Percentiles rank a stretch among this genome's conserved stretches.
phyloP scores from a whole-genome alignment of 2,888 invertebrate genomes.

The Oligia fasciuncula region DNA sequence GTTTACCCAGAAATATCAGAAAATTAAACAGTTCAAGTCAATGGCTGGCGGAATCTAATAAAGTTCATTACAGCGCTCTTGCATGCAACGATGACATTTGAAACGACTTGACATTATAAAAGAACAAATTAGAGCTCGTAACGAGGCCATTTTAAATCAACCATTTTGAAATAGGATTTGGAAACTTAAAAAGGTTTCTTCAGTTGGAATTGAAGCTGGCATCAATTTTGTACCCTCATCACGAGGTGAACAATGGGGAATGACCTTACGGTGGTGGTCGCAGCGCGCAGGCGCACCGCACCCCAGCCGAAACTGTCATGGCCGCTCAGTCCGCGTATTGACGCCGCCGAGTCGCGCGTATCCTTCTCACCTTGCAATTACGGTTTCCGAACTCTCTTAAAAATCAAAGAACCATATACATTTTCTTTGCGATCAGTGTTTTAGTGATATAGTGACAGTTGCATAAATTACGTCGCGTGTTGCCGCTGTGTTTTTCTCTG shows the following conservation, averaged over 20 bases:
- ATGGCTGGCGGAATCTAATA: constrained; percentile 51
- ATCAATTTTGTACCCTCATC: constrained; percentile 71
- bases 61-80: constrained; percentile 49
- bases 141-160: constrained; percentile 63
- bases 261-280: constrained; percentile 78
- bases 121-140: constrained; percentile 58
- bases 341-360: constrained; percentile 80
- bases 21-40: constrained; percentile 41
- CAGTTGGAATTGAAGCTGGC: constrained; percentile 69
- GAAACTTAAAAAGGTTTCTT: constrained; percentile 77
- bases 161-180: constrained; percentile 69
- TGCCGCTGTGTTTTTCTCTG: constrained; percentile 57
- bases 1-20: constrained; percentile 26
- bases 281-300: constrained; percentile 81
- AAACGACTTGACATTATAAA: constrained; percentile 60
- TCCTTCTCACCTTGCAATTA: constrained; percentile 53
- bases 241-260: constrained; percentile 82
- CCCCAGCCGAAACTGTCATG: constrained; percentile 86
- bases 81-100: constrained; percentile 55
- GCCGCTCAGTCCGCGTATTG: constrained; percentile 87
- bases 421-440: constrained; percentile 61
- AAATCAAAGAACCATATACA: constrained; percentile 58
- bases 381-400: constrained; percentile 56
- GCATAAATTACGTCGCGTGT: constrained; percentile 44
- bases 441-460: constrained; percentile 69